phyloP scores from a whole-genome alignment of 2,113 vertebrate genomes.

The Delphinus delphis region DNA sequence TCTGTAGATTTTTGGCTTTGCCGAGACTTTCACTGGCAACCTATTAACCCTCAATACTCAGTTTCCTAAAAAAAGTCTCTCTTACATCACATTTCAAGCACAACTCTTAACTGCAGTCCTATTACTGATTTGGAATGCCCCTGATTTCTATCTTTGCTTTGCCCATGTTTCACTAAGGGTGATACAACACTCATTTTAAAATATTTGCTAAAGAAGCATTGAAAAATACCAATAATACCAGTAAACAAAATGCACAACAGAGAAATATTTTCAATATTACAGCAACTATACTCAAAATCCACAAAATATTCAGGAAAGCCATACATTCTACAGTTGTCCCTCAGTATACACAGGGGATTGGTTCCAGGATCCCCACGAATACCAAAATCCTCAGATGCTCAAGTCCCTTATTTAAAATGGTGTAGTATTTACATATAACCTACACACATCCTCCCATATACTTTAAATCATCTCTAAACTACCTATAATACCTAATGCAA shows the following conservation, averaged over 20 bases:
- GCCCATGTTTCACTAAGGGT: background rate
- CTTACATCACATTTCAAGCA: background rate
- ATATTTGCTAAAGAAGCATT: background rate
- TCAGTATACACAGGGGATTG: background rate
- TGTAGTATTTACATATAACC: background rate
- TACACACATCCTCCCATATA: background rate
- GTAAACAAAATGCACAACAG: background rate
- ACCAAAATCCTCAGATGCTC: background rate
- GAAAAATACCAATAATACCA: background rate
- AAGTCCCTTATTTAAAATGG: background rate
- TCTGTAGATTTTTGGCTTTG: background rate
- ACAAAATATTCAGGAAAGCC: background rate
- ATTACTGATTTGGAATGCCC: background rate
- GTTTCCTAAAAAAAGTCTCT: background rate
- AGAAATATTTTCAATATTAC: background rate
- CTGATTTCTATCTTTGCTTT: background rate
- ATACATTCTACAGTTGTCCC: background rate
- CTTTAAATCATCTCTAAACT: background rate
- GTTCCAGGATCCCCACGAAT: background rate
- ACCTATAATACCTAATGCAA: background rate
- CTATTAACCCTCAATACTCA: background rate
- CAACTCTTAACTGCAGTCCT: background rate
- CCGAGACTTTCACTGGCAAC: background rate
- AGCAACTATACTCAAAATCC: background rate
- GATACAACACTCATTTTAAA: background rate